phyloP scores from a whole-genome alignment of 1,140 invertebrate genomes.

The Campoletis sonorensis region DNA sequence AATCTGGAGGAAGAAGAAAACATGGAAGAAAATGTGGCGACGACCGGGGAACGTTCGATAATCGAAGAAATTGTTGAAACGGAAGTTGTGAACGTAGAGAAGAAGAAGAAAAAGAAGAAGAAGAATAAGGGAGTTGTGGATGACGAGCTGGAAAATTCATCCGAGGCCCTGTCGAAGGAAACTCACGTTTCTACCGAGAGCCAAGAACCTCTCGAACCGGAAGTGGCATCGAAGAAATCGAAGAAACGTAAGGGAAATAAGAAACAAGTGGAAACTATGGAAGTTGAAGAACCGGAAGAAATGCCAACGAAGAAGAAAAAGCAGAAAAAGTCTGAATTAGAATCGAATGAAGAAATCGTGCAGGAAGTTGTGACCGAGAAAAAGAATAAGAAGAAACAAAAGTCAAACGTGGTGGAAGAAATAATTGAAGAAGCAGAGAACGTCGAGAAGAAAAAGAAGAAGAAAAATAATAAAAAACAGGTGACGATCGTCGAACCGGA shows the following conservation, averaged over 20 bases:
- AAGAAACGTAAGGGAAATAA: constrained; percentile 21
- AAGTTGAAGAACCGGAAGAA: constrained; percentile 13
- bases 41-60: neutral
- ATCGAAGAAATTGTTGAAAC: constrained; percentile 5
- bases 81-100: neutral
- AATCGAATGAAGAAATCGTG: neutral
- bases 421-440: neutral
- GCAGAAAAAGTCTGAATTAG: neutral
- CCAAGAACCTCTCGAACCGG: neutral
- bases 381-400: too few species aligned
- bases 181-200: too few species aligned
- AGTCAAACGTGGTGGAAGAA: neutral
- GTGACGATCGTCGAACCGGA: constrained; percentile 7
- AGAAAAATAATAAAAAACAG: constrained; percentile 41
- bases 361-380: too few species aligned
- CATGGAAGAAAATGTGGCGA: neutral
- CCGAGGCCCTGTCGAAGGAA: too few species aligned
- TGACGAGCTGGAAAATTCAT: too few species aligned
- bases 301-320: constrained; percentile 14
- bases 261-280: neutral
- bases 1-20: neutral
- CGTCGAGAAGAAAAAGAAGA: constrained; percentile 33
- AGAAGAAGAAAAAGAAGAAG: constrained; percentile 36
- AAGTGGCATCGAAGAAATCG: neutral
- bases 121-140: neutral